Percentiles rank a stretch among this genome's conserved stretches.
phyloP scores from a whole-genome alignment of 2,797 vertebrate species.

The Chaenodraco wilsoni region DNA sequence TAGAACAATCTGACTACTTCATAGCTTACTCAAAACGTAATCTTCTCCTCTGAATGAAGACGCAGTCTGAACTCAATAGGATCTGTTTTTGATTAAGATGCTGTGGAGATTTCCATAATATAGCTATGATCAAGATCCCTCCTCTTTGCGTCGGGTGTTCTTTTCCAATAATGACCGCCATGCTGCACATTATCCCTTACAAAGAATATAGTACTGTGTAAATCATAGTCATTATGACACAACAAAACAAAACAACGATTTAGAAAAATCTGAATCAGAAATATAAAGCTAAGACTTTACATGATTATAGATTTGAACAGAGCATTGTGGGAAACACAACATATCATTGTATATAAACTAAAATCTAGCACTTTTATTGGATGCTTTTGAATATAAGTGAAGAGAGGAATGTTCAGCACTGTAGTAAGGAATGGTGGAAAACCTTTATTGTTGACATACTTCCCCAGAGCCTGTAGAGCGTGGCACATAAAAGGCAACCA shows the following conservation, averaged over 20 bases:
- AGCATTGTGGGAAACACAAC: not conserved
- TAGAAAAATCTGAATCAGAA: not conserved
- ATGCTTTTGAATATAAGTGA: not conserved
- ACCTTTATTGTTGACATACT: conserved; percentile 11
- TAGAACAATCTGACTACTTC: not conserved
- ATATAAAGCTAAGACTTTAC: conserved; percentile 1
- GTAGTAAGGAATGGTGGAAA: conserved; percentile 11
- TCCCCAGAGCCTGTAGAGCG: conserved; percentile 24
- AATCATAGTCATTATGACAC: too few relatives aligned
- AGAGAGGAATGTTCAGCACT: not conserved
- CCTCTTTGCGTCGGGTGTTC: too few relatives aligned
- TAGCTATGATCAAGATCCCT: too few relatives aligned
- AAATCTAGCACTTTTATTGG: not conserved
- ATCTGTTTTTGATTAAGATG: too few relatives aligned
- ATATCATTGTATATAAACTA: not conserved
- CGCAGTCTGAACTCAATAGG: not conserved
- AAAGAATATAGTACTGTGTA: too few relatives aligned
- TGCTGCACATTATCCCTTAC: too few relatives aligned
- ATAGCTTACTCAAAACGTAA: not conserved
- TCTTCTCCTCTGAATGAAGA: not conserved
- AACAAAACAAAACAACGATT: too few relatives aligned
- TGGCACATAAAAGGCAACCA: conserved; percentile 32
- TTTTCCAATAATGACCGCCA: too few relatives aligned
- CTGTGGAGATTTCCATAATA: too few relatives aligned
- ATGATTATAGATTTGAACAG: not conserved